Evolutionary conservation across 2,113 vertebrate species (phyloP), one percentile per base, ranked within the genome.

Genomic region (Sialia sialis): DNA sequence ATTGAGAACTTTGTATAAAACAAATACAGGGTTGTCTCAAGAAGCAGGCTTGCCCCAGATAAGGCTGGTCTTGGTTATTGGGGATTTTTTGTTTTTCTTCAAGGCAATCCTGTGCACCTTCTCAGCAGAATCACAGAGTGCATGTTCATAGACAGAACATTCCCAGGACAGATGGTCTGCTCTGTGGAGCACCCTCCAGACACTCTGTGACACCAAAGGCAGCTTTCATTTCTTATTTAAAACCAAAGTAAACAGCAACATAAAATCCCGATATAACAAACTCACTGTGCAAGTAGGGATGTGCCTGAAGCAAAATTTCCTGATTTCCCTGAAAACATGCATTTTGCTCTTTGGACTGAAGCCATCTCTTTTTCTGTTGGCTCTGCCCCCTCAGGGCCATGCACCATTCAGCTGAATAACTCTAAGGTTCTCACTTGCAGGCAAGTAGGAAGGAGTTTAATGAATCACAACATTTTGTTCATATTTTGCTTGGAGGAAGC

Each of bases 311-410:
- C 89, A 93, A 92, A 89, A 89, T 95, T 94, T 94, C 93, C 94
- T 54, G 51, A 94, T 96, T 97, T 97, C 97, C 95, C 92, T 94
- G 89, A 97, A 97, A 97, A 97, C 76, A 87, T 34, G 81, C 80
- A 22, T 94, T 97, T 95, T 94, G 92, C 88, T 81, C 75, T 92
- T 96, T 97, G 97, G 97, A 96, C 73, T 59, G 43, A 79, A 67
- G 95, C 96, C 96, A 96, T 19, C 54, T 76, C 82, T 54, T 89
- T 90, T 91, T 94, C 93, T 92, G 83, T 38, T 91, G 94, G 87
- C 94, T 88, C 91, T 91, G 64, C 59, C 76, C 92, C 80, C 54
- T 70, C 30, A 72, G 59, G 90, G 91, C 87, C 91, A 78, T 0
- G 87, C 87, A 85, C 94, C 60, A 52, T 75, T 96, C 89, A 79